Evolutionary conservation across 2,888 invertebrate genomes (phyloP).

Genomic region (Aphrophora alni): DNA sequence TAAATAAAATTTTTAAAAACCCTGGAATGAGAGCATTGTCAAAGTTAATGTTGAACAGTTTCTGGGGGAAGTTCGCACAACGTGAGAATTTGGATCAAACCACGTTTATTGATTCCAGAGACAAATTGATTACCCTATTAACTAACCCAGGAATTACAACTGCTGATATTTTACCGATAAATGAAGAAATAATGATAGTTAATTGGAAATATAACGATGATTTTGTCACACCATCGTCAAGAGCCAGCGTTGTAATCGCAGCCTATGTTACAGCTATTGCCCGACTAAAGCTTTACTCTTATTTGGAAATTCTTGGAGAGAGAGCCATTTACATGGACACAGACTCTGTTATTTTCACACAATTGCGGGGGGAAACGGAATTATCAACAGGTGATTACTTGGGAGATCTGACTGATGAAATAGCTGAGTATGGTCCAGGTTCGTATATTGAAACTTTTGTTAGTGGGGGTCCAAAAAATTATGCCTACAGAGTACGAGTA

Average conservation of each 20-base stretch:
- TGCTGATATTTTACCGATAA: background rate
- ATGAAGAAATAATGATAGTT: background rate
- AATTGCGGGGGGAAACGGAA: slow-evolving; percentile 30
- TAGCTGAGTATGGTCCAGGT: slow-evolving; percentile 49
- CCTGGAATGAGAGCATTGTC: background rate
- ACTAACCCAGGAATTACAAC: too few species aligned
- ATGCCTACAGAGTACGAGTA: slow-evolving; percentile 48
- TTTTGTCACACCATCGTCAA: background rate
- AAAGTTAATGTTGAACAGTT: slow-evolving; percentile 7
- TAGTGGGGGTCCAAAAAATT: slow-evolving; percentile 54
- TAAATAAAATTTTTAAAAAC: background rate
- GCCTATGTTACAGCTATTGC: slow-evolving; percentile 55
- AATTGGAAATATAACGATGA: slow-evolving; percentile 14
- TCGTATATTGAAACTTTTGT: slow-evolving; percentile 54
- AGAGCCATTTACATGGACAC: slow-evolving; percentile 56
- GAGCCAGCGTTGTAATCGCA: slow-evolving; percentile 54
- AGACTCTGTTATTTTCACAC: slow-evolving; percentile 53
- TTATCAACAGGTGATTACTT: slow-evolving; percentile 51
- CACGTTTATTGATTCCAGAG: too few species aligned
- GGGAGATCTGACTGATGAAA: slow-evolving; percentile 55
- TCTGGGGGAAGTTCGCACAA: slow-evolving; percentile 19
- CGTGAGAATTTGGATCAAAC: background rate
- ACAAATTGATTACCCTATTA: too few species aligned
- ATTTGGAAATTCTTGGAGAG: slow-evolving; percentile 52
- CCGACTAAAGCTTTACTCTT: slow-evolving; percentile 53